A percentile compares a stretch with the other conserved stretches of the same genome.
phyloP scores from a whole-genome alignment of 1,140 invertebrate species.

The Drosophila trapezifrons region DNA sequence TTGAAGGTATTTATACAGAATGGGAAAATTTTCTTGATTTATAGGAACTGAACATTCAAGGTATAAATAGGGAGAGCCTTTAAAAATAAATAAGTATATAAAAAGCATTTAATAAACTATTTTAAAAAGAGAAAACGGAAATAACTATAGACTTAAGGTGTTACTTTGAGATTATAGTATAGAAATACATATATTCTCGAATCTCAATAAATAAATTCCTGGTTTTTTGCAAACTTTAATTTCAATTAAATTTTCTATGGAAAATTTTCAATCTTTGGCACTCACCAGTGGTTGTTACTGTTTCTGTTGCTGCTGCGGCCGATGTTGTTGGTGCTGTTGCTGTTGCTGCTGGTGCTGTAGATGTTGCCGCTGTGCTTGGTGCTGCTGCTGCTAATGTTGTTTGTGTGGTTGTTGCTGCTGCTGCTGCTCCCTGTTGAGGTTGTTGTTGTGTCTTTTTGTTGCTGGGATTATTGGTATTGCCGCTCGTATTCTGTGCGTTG shows the following conservation, averaged over 20 bases:
- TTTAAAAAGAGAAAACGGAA: neutral
- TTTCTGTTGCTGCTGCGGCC: slow-evolving; percentile 36
- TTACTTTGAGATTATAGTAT: no score
- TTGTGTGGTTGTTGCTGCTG: slow-evolving; percentile 41
- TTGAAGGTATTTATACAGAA: neutral
- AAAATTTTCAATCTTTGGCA: slow-evolving; percentile 21
- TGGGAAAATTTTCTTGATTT: neutral
- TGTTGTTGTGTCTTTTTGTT: slow-evolving; percentile 69
- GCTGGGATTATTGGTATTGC: slow-evolving; percentile 53
- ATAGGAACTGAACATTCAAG: no score
- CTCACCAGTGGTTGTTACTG: slow-evolving; percentile 63
- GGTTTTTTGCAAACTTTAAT: slow-evolving; percentile 2
- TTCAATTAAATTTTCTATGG: slow-evolving; percentile 5
- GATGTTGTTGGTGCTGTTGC: slow-evolving; percentile 10
- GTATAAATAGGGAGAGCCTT: neutral
- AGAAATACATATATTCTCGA: neutral
- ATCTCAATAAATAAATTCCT: neutral
- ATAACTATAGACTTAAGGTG: neutral
- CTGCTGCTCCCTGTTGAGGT: slow-evolving; percentile 44
- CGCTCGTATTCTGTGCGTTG: slow-evolving; percentile 45
- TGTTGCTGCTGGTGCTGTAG: slow-evolving; percentile 24
- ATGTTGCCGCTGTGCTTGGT: slow-evolving; percentile 14
- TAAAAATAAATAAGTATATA: neutral
- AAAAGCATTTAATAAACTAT: neutral
- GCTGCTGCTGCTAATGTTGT: slow-evolving; percentile 40